Conservation (phyloP, 2,797 vertebrate species). For the Hybognathus amarus region DNA sequence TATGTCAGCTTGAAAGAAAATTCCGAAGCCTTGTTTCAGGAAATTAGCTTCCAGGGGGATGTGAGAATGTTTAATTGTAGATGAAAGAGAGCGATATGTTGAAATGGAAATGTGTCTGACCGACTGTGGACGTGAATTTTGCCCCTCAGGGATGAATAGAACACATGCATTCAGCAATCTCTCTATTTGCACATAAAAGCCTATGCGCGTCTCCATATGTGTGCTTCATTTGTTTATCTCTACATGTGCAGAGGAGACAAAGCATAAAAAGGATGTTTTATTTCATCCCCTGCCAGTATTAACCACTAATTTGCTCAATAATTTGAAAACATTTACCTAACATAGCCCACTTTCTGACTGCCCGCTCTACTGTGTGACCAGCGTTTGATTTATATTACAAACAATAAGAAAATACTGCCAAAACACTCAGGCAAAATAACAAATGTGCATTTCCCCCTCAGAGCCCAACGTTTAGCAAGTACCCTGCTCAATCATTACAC, state of each 20-base stretch:
- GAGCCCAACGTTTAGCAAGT: constrained; percentile 11
- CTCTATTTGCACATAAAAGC: constrained; percentile 27
- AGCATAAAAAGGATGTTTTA: constrained; percentile 2
- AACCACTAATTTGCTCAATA: constrained; percentile 12
- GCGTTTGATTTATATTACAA: constrained; percentile 37
- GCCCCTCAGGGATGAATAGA: constrained; percentile 36
- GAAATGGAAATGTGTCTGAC: constrained; percentile 17
- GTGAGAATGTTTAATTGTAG: constrained; percentile 31
- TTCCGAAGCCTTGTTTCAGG: constrained; percentile 30
- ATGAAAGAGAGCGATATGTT: constrained; percentile 37
- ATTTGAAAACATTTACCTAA: constrained; percentile 12
- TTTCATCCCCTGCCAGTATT: not conserved
- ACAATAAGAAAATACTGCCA: constrained; percentile 37
- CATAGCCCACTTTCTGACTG: not conserved
- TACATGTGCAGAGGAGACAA: not conserved
- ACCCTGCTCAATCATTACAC: constrained; percentile 26
- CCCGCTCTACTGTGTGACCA: not conserved
- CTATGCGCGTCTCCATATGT: not conserved
- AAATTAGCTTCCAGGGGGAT: constrained; percentile 40
- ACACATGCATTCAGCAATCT: constrained; percentile 7
- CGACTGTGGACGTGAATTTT: constrained; percentile 17
- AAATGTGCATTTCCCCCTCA: constrained; percentile 22
- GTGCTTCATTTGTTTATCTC: constrained; percentile 26
- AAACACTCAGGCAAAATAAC: constrained; percentile 45
- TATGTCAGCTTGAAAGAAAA: constrained; percentile 35